Base-by-base conservation (phyloP, 2,113 vertebrate species). In the Aptenodytes patagonicus region DNA sequence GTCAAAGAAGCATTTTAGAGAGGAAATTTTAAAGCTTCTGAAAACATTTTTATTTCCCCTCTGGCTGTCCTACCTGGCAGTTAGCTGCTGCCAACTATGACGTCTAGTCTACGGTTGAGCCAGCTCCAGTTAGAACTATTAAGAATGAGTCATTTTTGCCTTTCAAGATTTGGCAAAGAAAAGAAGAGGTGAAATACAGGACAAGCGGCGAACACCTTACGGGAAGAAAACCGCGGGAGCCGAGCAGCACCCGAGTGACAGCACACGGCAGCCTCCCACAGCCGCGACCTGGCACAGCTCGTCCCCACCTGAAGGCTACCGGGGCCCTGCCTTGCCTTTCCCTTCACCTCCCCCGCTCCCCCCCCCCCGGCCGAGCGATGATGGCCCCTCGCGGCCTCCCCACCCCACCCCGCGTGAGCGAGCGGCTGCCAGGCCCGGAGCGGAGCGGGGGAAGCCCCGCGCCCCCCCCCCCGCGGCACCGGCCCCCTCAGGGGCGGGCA, bases 181-280 rank as follows among this genome's bases (percentile, higher is more conserved):
- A 57, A 42, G 2, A 19, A 8, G 10, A 13, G 16, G 22, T 25
- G 34, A 47, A 60, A 47, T 1, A 32, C 21, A 18, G 10, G 24
- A 6, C 7, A 36, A 54, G 28, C 0, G 17, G 8, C 4, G 11
- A 3, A 3, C 16, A 0, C 34, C 14, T 2, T 5, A 28, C 10
- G 17, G 55, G 38, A 26, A 31, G 31, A 5, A 8, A 46, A 5
- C 11, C 7, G 4, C 1, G 36, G 10, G 61, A 6, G 52, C 14
- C 2, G n/a, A 3, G 26, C 54, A 9, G 6, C 12, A 2, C 5
- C 46, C 5, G 17, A 8, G 49, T 5, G 15, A 11, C 42, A 6
- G 28, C 65, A 7, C 10, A 7, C 22, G 21, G 20, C 57, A 2
- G 21, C 2, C 7, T 4, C 36, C 17, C 14, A 6, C 78, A 9